Evolutionary conservation across 2,797 vertebrate genomes (phyloP), one percentile per base, ranked within the genome.

Genomic region (Lagorchestes hirsutus): DNA sequence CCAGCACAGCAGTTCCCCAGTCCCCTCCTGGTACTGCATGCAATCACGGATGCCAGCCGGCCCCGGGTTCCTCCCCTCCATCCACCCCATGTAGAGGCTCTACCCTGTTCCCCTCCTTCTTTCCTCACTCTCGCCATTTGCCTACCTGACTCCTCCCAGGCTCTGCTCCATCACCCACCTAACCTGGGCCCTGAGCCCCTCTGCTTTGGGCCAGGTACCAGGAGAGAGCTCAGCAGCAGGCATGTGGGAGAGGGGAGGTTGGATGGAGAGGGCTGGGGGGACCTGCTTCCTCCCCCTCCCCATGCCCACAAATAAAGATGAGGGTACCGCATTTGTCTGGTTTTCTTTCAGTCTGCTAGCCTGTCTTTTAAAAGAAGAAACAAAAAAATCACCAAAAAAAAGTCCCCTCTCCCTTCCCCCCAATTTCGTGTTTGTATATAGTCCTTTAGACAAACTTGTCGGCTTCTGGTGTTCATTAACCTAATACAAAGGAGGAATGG

Each of bases 381-480:
- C 94, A 95, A 95, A 54, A 93, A 92, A 96, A 96, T 94, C 40
- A 91, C 97, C 22, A n/a, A 93, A 98, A 96, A 94, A 97, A 97
- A 98, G 27, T 67, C 92, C 92, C 40, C 9, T 46, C 46, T 10
- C 67, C 59, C 18, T 46, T 24, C 10, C 96, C 58, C 92, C 58
- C 97, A 94, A 97, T 96, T 97, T 98, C 94, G 98, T 98, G 98
- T 98, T 98, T 98, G 98, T 98, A 98, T 98, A 98, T 98, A 98
- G 98, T 98, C 98, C 98, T 98, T 98, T 98, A 98, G 98, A 97
- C 97, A 56, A 98, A 97, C 98, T 98, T 94, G 98, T 98, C 98
- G 96, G 98, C 98, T 98, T 98, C 97, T 97, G 98, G 98, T 98
- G 98, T 98, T 98, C 97, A 96, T 98, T 98, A 97, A 97, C 98